Evolutionary conservation across 2,888 invertebrate genomes (phyloP), one percentile per base, ranked within the genome.

Genomic region (Schrankia costaestrigalis): DNA sequence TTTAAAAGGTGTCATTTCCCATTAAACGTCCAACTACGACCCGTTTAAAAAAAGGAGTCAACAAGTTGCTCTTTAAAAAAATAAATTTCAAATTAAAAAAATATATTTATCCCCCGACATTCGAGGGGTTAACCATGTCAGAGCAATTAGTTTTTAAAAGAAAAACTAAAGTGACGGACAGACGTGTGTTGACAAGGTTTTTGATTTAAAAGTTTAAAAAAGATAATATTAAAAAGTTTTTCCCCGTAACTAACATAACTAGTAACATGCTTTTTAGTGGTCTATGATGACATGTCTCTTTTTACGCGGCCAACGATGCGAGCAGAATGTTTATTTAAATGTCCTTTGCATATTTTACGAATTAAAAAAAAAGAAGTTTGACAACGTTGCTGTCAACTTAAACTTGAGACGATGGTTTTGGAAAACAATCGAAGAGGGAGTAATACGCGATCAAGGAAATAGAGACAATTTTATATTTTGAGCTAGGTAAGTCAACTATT

Each of bases 101-200:
- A 68, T 64, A 56, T 41, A 56, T 46, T 52, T 61, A 55, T 53
- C 56, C 57, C 48, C 58, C 54, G 52, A 57, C 61, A 61, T 51
- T 62, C 50, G 70, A 65, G 72, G 76, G 78, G 72, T 73, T 69
- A 65, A 55, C 65, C 61, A 64, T 75, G 85, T 82, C 84, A 84
- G 70, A 83, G 78, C 86, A 85, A 85, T 85, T 85, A 85, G 85
- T 82, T 70, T 52, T 68, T 78, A 78, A 83, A 83, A 79, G 80
- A 79, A 72, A 74, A 65, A 67, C 66, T 64, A 65, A 60, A 68
- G 66, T 63, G 76, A 69, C 71, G 76, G 79, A 71, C 72, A 74
- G 82, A 80, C 80, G 72, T 66, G 69, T 67, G 71, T 62, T 76
- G 78, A 77, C 76, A 63, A 57, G 54, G 47, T 67, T 72, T 71